Base-by-base conservation (phyloP, 2,888 invertebrate species). In the Cheilosia soror region DNA sequence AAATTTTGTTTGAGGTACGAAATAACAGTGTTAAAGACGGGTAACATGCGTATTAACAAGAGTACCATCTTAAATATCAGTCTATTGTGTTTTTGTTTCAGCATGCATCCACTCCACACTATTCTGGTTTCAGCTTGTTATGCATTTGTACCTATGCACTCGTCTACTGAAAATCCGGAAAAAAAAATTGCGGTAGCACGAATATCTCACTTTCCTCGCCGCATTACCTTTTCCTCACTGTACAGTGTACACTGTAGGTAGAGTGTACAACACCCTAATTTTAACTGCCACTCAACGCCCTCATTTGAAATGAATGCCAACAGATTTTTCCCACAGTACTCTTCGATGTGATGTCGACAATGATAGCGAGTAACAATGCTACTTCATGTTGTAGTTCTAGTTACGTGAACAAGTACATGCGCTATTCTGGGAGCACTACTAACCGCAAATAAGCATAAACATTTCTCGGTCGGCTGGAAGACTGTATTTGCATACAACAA, bases 381-480 rank as follows among this genome's bases (percentile, higher is more conserved):
- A 69, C 25, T 71, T 71, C 58, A 65, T 82, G 65, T 58, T 82
- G 65, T 58, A 37, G 7, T 62, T 73, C 33, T 47, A 13, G 73
- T n/a, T 57, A 27, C 20, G 27, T 27, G 6, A 37, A 55, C 47
- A 55, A 62, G 40, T n/a, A 60, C 55, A 73, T 62, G 47, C 31
- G 51, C 29, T n/a, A 27, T 40, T 60, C 62, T 27, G 37, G 11
- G 37, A 31, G 62, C 58, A 51, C 58, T 57, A 5, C 47, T 63
- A 75, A 78, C 83, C 84, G 60, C 84, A 84, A 75, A 79, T 79
- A 79, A 69, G 63, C 75, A 75, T 84, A 69, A 75, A 84, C 69
- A 84, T 69, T 71, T 75, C 65, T 63, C 60, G 58, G 75, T 79
- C 69, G 63, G 40, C 44, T 75, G 63, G 40, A 65, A 79, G 55